Conservation (phyloP, 92 coral and sea anemone species). For the Epizoanthus ramosus region DNA sequence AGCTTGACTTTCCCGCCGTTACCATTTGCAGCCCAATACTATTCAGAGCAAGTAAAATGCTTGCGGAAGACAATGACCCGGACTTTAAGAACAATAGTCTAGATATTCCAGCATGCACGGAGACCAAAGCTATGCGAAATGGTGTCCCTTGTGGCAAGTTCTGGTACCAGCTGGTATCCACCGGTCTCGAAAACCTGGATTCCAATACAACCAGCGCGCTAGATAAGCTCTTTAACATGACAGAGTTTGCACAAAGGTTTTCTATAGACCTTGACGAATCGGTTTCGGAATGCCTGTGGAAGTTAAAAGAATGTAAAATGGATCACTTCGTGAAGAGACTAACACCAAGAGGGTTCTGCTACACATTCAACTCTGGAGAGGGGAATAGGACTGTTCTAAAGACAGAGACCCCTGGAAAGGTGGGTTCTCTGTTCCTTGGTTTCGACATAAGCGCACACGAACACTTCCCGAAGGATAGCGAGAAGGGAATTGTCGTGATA, state of each 20-base stretch:
- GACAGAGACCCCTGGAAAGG: conserved; percentile 6
- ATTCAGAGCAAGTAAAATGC: neutral
- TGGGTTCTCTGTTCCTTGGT: neutral
- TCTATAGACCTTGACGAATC: neutral
- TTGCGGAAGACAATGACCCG: neutral
- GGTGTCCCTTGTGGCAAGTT: neutral
- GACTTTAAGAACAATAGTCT: neutral
- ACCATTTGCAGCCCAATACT: conserved; percentile 22
- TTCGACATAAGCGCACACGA: neutral
- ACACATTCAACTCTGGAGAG: conserved; percentile 20
- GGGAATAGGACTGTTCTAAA: neutral
- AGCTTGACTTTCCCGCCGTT: conserved; percentile 34
- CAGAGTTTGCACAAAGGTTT: conserved; percentile 11
- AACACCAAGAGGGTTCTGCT: conserved; percentile 8
- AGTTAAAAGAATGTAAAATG: neutral
- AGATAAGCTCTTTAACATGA: neutral
- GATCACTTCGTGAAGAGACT: neutral
- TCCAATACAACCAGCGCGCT: neutral
- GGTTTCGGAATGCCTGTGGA: conserved; percentile 11
- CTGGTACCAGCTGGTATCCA: neutral
- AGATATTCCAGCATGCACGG: conserved; percentile 32
- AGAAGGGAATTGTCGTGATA: conserved; percentile 18
- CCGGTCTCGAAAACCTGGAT: neutral
- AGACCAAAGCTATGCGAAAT: neutral
- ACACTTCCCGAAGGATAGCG: neutral